Evolutionary conservation across 2,113 vertebrate genomes (phyloP).

Genomic region (Silurus glanis): DNA sequence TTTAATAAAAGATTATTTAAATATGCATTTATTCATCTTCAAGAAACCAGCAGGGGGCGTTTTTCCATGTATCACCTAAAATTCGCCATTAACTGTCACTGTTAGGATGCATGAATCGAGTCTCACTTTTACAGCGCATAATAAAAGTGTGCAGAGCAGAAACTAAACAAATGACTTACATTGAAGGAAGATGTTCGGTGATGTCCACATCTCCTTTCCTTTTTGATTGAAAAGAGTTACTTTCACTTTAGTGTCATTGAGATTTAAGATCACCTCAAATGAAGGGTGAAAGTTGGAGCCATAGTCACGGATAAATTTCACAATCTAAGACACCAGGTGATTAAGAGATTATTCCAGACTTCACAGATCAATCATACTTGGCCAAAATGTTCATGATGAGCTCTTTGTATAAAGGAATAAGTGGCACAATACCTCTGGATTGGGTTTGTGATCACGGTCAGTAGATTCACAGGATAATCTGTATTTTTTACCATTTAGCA

Average conservation of each 20-base stretch:
- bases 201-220: not conserved
- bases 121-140: too few relatives aligned
- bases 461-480: not conserved
- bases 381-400: not conserved
- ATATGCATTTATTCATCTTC: not conserved
- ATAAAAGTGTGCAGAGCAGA: too few relatives aligned
- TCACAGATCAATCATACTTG: not conserved
- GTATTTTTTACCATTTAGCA: not conserved
- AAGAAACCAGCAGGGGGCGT: not conserved
- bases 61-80: not conserved
- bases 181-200: not conserved
- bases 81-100: not conserved
- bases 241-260: not conserved
- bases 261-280: conserved; percentile 15
- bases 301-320: not conserved
- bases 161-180: not conserved
- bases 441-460: not conserved
- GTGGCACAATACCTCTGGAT: conserved; percentile 16
- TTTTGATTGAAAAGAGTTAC: conserved; percentile 7
- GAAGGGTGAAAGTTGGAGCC: conserved; percentile 18
- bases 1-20: not conserved
- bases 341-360: not conserved
- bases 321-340: not conserved
- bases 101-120: too few relatives aligned
- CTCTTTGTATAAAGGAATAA: not conserved